Evolutionary conservation across 2,113 vertebrate genomes (phyloP).

Genomic region (Hipposideros armiger): DNA sequence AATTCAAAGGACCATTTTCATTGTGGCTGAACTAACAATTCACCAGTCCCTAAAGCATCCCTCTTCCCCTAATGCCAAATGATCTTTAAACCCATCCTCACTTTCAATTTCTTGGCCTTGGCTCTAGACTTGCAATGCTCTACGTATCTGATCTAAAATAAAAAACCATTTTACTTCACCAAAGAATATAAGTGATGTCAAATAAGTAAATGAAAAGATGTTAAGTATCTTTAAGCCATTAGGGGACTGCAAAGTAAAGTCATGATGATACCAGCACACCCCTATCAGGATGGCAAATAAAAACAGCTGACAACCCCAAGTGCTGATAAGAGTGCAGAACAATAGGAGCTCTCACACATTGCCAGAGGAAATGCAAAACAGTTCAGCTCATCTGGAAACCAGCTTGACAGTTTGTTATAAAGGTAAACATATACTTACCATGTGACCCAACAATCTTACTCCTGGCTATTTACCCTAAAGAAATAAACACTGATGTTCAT

Average conservation of each 20-base stretch:
- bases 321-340: not conserved
- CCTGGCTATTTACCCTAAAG: not conserved
- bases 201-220: conserved; percentile 3
- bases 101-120: conserved; percentile 1
- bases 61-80: not conserved
- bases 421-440: not conserved
- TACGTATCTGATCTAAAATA: not conserved
- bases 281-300: not conserved
- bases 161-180: not conserved
- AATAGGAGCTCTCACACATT: not conserved
- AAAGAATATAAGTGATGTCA: not conserved
- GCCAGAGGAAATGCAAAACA: not conserved
- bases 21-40: not conserved
- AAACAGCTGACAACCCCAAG: not conserved
- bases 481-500: not conserved
- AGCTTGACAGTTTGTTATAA: not conserved
- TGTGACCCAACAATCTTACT: not conserved
- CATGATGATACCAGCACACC: not conserved
- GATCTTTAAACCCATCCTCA: not conserved
- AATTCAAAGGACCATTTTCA: not conserved
- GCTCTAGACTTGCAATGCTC: not conserved
- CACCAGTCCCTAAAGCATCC: not conserved
- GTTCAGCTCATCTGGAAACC: not conserved
- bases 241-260: not conserved
- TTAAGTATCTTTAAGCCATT: not conserved